These are phyloP conservation scores for Achlya flavicornis DNA, from an alignment of 2,888 invertebrate genomes.

Conservation along the genomic window DNA sequence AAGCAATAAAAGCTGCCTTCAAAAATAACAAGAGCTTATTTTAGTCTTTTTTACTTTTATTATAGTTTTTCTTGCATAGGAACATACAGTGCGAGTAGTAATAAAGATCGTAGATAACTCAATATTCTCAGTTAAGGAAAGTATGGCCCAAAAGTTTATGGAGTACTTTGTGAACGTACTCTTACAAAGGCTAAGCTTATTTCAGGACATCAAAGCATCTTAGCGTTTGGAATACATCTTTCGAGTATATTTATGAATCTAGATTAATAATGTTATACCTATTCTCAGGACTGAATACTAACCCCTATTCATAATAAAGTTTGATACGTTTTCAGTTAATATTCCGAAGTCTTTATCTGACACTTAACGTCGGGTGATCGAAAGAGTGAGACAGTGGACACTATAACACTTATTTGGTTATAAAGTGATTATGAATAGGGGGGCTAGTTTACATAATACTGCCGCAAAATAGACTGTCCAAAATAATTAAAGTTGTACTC, in stretches of 20 bases:
- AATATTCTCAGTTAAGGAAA: neutral
- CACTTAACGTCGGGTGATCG: too few relatives aligned
- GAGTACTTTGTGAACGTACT: neutral
- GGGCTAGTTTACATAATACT: too few relatives aligned
- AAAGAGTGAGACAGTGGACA: too few relatives aligned
- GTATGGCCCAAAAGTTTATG: neutral
- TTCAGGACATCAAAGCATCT: neutral
- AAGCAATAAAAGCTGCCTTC: neutral
- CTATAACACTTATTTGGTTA: too few relatives aligned
- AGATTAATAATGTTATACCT: neutral
- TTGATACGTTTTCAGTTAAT: too few relatives aligned
- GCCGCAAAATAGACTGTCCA: too few relatives aligned
- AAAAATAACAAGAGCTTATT: neutral
- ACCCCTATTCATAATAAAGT: too few relatives aligned
- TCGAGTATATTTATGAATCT: neutral
- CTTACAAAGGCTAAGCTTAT: neutral
- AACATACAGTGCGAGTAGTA: neutral
- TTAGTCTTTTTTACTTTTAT: neutral
- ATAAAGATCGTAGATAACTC: conserved; percentile 4
- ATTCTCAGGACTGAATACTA: too few relatives aligned
- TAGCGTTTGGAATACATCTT: neutral
- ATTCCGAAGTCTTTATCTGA: too few relatives aligned
- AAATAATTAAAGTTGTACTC: too few relatives aligned
- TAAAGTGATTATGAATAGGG: too few relatives aligned
- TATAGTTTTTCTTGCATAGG: conserved; percentile 2